Base-by-base conservation (phyloP, 2,888 invertebrate species). In the Xanthia icteritia region DNA sequence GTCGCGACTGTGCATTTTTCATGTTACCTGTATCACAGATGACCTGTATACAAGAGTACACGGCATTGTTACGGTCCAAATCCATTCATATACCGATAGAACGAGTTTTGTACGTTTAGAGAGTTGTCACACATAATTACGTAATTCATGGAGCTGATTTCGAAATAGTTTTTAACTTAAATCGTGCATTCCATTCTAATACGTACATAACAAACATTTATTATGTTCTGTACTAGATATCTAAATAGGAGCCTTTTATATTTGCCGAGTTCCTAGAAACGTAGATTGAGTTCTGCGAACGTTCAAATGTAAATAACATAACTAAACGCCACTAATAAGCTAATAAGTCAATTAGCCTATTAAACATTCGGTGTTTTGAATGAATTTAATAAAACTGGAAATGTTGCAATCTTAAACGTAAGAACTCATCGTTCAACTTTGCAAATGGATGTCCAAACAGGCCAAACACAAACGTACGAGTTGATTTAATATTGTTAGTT, bases 1-100 rank as follows among this genome's bases (percentile, higher is more conserved):
- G 96, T 94, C 95, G 93, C 90, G 87, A 84, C 89, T 90, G 91
- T 93, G 92, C 94, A 94, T 94, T 95, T 95, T 95, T 93, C 92
- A 93, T 87, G 86, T 86, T 83, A 88, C 85, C 90, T 89, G 90
- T 89, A 87, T 83, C 31, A 31, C 31, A 31, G 31, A 31, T 31
- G 1, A 31, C 31, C 31, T 31, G 31, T 31, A 31, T 31, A 31
- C 31, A 82, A 76, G 81, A 79, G 81, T 76, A 79, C 82, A 74
- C 69, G 75, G 87, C 84, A 89, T 86, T 87, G 87, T 87, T 87
- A 87, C 88, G 89, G 80, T 87, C 84, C 84, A 77, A 83, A 86
- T 84, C 80, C 86, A 89, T 89, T 86, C 84, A 89, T 88, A 86
- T 84, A 81, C 72, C 68, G 51, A 61, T 77, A 78, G 73, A 88